These are phyloP conservation scores for Amphipoea oculea DNA, from an alignment of 2,888 invertebrate species.

Conservation along the genomic window DNA sequence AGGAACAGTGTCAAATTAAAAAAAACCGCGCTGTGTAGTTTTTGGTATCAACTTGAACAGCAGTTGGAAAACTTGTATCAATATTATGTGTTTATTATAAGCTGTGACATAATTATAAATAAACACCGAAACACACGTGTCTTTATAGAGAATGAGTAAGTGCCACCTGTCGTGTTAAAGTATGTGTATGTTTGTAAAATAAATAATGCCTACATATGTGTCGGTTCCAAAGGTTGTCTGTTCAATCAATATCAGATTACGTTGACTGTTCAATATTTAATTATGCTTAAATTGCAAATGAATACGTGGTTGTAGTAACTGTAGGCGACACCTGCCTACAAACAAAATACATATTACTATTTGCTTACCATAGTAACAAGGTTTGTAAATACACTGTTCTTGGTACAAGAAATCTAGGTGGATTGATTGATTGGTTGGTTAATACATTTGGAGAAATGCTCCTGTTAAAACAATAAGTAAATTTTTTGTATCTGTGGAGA, in stretches of 20 bases:
- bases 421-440: not conserved
- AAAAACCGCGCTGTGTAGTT: not conserved
- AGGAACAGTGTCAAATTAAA: conserved; percentile 1
- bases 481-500: not conserved
- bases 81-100: conserved; percentile 22
- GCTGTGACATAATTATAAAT: conserved; percentile 20
- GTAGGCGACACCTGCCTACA: not conserved
- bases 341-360: not conserved
- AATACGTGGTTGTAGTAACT: not conserved
- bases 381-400: not conserved
- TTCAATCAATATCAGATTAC: conserved; percentile 43
- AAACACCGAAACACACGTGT: conserved; percentile 30
- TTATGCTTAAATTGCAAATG: conserved; percentile 37
- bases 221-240: conserved; percentile 50
- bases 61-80: not conserved
- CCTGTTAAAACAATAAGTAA: not conserved
- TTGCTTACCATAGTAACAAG: not conserved
- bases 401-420: not conserved
- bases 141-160: conserved; percentile 31
- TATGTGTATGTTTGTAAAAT: conserved; percentile 18
- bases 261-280: conserved; percentile 28
- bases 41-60: not conserved
- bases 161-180: conserved; percentile 42
- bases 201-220: conserved; percentile 26
- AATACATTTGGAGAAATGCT: not conserved